Evolutionary conservation across 2,888 invertebrate species (phyloP), one percentile per base, ranked within the genome.

Genomic region (Sminthurides aquaticus): DNA sequence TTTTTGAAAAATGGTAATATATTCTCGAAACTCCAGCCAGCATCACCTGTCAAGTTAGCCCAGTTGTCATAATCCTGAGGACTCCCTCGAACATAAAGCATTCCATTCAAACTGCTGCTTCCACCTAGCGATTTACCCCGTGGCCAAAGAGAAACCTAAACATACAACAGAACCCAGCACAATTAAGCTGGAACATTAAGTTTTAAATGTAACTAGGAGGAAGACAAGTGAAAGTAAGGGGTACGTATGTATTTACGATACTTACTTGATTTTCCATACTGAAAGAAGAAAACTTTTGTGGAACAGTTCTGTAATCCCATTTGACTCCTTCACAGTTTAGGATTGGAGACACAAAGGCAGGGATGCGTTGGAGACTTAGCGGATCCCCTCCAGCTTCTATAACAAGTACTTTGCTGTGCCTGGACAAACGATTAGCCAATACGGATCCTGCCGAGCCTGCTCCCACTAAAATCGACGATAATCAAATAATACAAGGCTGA

Each of bases 221-320:
- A n/a, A n/a, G n/a, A n/a, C n/a, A n/a, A n/a, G n/a, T n/a, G n/a
- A n/a, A n/a, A n/a, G n/a, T n/a, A n/a, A n/a, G n/a, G n/a, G n/a
- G n/a, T n/a, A n/a, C n/a, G n/a, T n/a, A n/a, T n/a, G n/a, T n/a
- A n/a, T n/a, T n/a, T n/a, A n/a, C n/a, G n/a, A 26, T 1, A 34
- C 63, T 29, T 29, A 58, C 63, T 3, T 58, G 22, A 24, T 49
- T 28, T 1, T 1, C 27, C 15, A 25, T 24, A 18, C 34, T 52
- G 18, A 18, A 1, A 76, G 87, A 88, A 55, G 85, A 84, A 77
- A 82, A 69, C 20, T 80, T 74, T 76, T 89, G 89, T 8, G 86
- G 83, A 2, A 82, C 82, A 1, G 88, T 89, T 67, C 81, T 78
- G 78, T 85, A 87, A 70, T 84, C 81, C 89, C 90, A 90, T 76